These are phyloP conservation scores for Fissipunctia ypsillon DNA, from an alignment of 2,888 invertebrate species.

Conservation along the genomic window DNA sequence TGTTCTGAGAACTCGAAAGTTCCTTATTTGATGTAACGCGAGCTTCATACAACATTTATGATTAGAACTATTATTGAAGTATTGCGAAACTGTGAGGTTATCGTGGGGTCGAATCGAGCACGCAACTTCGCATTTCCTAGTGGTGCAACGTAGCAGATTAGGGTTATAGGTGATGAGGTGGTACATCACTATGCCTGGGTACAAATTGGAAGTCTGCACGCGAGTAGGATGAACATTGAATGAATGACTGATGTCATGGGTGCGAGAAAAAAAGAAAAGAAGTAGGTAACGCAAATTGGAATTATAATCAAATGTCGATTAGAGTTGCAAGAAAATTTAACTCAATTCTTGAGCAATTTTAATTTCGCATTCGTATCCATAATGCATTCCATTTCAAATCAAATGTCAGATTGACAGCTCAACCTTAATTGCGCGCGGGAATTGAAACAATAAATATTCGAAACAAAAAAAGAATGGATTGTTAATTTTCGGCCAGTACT, in stretches of 20 bases:
- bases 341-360: slow-evolving; percentile 3
- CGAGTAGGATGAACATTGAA: neutral
- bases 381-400: slow-evolving; percentile 12
- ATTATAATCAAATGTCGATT: neutral
- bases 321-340: neutral
- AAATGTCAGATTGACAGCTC: slow-evolving; percentile 47
- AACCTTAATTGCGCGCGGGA: slow-evolving; percentile 29
- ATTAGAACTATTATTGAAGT: slow-evolving; percentile 57
- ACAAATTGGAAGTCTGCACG: slow-evolving; percentile 16
- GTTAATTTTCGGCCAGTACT: slow-evolving; percentile 8
- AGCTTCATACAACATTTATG: slow-evolving; percentile 41
- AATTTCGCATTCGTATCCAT: slow-evolving; percentile 22
- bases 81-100: slow-evolving; percentile 58
- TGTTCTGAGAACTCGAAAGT: slow-evolving; percentile 29
- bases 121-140: slow-evolving; percentile 56
- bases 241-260: neutral
- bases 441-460: slow-evolving; percentile 2
- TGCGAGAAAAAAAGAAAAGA: neutral
- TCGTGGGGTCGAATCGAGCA: slow-evolving; percentile 51
- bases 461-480: slow-evolving; percentile 14
- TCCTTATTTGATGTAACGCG: slow-evolving; percentile 40
- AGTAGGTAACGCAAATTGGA: too few species aligned
- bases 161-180: slow-evolving; percentile 40
- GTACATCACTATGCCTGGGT: slow-evolving; percentile 16
- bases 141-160: slow-evolving; percentile 45